Conservation (phyloP, 2,888 invertebrate genomes). For the Orthonevra nobilis region DNA sequence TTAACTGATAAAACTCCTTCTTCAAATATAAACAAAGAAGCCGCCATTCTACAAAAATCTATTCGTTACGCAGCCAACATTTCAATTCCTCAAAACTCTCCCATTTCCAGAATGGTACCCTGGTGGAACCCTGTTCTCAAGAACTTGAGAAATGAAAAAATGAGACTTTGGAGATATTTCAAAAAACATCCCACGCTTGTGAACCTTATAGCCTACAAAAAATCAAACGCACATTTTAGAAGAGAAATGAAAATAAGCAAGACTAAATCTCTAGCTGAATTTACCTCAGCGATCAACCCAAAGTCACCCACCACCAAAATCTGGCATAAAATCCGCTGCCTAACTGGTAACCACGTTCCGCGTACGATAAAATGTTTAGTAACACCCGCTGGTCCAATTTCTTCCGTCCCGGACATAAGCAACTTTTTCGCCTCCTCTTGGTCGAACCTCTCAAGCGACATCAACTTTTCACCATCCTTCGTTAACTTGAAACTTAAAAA, state of each 20-base stretch:
- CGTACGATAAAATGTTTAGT: no score
- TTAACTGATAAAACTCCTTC: not conserved
- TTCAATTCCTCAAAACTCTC: not conserved
- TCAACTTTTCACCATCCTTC: no score
- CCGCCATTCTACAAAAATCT: not conserved
- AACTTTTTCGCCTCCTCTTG: no score
- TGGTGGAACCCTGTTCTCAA: constrained; percentile 16
- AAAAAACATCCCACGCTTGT: not conserved
- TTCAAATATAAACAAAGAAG: not conserved
- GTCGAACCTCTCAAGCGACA: no score
- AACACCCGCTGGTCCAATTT: no score
- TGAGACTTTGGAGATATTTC: not conserved
- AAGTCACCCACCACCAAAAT: not conserved
- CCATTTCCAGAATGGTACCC: not conserved
- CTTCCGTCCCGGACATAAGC: no score
- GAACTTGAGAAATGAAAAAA: constrained; percentile 3
- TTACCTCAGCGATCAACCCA: not conserved
- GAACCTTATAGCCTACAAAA: not conserved
- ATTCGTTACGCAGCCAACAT: not conserved
- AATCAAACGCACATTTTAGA: constrained; percentile 1
- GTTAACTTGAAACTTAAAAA: no score
- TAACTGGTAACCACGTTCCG: no score
- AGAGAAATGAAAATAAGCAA: not conserved
- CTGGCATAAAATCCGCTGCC: not conserved
- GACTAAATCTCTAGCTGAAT: not conserved